A percentile compares a stretch with the other conserved stretches of the same genome.
Evolutionary conservation across 1,140 invertebrate species (phyloP).

Genomic region (Lucilia sericata): DNA sequence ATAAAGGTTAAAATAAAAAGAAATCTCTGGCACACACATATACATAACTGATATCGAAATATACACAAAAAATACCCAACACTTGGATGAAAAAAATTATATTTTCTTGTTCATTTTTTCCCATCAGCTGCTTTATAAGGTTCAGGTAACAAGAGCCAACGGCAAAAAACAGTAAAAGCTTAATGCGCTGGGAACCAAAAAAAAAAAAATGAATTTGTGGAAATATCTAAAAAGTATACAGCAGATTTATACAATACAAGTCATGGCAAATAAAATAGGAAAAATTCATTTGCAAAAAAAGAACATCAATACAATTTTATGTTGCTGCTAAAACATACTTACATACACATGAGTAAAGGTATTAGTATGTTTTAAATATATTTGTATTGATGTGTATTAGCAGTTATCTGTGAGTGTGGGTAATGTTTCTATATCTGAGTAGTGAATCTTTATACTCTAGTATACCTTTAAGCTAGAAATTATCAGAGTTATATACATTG

Average conservation of each 20-base stretch:
- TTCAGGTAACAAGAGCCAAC: background rate
- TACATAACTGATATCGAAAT: background rate
- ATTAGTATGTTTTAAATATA: background rate
- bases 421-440: too few species aligned
- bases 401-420: too few species aligned
- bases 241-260: too few species aligned
- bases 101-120: background rate
- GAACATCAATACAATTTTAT: constrained; percentile 12
- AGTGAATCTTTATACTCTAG: background rate
- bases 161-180: background rate
- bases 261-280: background rate
- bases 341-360: background rate
- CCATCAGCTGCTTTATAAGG: background rate
- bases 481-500: background rate
- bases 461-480: constrained; percentile 4
- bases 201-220: too few species aligned
- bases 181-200: background rate
- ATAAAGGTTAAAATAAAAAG: background rate
- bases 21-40: background rate
- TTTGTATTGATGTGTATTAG: background rate
- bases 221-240: too few species aligned
- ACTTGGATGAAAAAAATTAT: background rate
- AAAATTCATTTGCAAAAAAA: background rate
- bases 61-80: background rate
- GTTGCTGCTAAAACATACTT: background rate